Evolutionary conservation across 2,888 invertebrate genomes (phyloP).

Genomic region (Lottia scabra): DNA sequence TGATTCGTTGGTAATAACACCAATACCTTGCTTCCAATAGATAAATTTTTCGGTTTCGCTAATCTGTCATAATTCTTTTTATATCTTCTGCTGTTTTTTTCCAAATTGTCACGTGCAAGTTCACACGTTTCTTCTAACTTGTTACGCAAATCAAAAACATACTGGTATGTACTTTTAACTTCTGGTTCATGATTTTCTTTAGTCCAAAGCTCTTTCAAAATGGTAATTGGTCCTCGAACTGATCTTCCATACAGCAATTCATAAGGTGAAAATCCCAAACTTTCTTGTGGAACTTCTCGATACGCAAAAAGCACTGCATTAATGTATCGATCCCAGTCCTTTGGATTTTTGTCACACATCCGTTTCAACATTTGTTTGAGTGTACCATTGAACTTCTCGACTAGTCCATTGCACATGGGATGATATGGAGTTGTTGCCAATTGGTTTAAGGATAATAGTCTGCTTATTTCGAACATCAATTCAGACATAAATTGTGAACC

Average conservation of each 20-base stretch:
- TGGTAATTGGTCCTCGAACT: constrained; percentile 23
- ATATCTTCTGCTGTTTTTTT: background rate
- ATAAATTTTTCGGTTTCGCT: constrained; percentile 10
- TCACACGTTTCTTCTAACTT: constrained; percentile 2
- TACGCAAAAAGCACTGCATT: constrained; percentile 25
- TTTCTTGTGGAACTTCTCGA: constrained; percentile 25
- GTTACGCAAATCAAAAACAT: constrained; percentile 19
- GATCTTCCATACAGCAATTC: constrained; percentile 25
- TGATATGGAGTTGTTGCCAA: constrained; percentile 20
- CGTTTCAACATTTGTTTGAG: constrained; percentile 22
- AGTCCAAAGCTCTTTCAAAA: constrained; percentile 18
- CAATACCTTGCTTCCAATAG: constrained; percentile 18
- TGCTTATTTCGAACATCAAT: constrained; percentile 26
- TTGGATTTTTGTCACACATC: constrained; percentile 6
- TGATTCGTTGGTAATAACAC: constrained; percentile 18
- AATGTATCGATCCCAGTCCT: constrained; percentile 30
- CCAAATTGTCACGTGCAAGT: constrained; percentile 14
- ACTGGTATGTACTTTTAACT: constrained; percentile 10
- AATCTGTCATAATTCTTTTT: constrained; percentile 16
- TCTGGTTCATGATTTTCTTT: constrained; percentile 13
- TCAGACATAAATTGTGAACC: constrained; percentile 36
- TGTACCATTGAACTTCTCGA: constrained; percentile 26
- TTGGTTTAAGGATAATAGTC: constrained; percentile 26
- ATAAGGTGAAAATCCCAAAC: constrained; percentile 22
- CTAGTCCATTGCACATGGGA: constrained; percentile 21